Conservation (phyloP, 2,797 vertebrate genomes). For the Melanotaenia nigrans region DNA sequence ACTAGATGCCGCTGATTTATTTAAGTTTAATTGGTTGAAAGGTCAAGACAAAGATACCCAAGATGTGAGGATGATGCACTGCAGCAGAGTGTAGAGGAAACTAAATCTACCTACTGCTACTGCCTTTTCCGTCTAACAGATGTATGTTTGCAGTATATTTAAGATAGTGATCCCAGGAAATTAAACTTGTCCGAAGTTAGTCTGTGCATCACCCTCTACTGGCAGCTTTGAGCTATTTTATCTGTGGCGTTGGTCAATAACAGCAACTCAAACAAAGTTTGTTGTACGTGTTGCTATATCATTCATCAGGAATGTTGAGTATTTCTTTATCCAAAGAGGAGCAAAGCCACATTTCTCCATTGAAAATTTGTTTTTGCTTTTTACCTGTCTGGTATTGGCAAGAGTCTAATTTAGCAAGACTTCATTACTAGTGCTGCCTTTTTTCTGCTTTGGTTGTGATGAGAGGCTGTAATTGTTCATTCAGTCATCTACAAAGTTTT, state of each 20-base stretch:
- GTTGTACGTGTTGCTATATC: too few species aligned
- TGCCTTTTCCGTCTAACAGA: background rate
- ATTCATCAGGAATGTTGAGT: background rate
- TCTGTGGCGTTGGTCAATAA: background rate
- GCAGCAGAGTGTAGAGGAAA: background rate
- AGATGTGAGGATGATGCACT: background rate
- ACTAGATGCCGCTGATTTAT: background rate
- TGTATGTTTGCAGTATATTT: slow-evolving; percentile 1
- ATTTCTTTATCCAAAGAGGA: background rate
- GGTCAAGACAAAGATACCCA: background rate
- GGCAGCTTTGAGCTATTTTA: slow-evolving; percentile 1
- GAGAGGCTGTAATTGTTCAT: background rate
- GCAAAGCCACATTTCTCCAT: background rate
- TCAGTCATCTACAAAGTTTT: background rate
- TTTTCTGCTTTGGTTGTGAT: background rate
- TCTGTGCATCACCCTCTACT: background rate
- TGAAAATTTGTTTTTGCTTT: background rate
- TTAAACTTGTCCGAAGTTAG: background rate
- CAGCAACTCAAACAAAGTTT: too few species aligned
- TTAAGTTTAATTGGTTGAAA: slow-evolving; percentile 6
- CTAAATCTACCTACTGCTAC: background rate
- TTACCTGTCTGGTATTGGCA: background rate
- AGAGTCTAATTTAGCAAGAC: background rate
- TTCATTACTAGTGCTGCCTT: background rate
- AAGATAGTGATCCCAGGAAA: background rate